phyloP scores from a whole-genome alignment of 2,113 vertebrate genomes.

The Turdus rufiventris region DNA sequence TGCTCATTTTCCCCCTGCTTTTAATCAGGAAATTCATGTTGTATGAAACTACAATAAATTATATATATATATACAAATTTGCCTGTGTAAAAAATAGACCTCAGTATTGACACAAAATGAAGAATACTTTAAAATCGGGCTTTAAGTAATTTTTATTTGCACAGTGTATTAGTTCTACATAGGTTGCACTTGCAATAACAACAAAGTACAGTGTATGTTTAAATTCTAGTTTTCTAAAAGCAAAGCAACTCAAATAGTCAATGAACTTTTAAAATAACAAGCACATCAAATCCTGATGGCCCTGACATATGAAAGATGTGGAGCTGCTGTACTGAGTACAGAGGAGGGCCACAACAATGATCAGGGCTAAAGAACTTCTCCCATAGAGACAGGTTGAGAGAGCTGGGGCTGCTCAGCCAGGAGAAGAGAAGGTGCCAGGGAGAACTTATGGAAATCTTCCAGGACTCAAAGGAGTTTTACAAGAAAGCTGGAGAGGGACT shows the following conservation, averaged over 20 bases:
- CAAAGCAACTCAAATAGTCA: not conserved
- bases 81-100: not conserved
- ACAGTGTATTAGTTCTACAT: not conserved
- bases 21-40: not conserved
- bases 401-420: not conserved
- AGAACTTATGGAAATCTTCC: not conserved
- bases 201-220: not conserved
- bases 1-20: not conserved
- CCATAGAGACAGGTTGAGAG: not conserved
- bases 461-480: not conserved
- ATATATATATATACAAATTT: not conserved
- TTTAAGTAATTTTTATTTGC: not conserved
- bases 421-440: not conserved
- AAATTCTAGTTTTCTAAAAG: not conserved
- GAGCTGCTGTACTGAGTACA: not conserved
- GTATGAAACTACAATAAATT: not conserved
- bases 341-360: accelerated
- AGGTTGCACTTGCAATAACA: not conserved
- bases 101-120: not conserved
- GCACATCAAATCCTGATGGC: not conserved
- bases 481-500: not conserved
- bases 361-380: not conserved
- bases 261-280: not conserved
- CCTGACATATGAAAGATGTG: not conserved
- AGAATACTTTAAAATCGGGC: not conserved